Percentiles rank a stretch among this genome's conserved stretches.
phyloP scores from a whole-genome alignment of 2,888 invertebrate genomes.

The Thyatira batis region DNA sequence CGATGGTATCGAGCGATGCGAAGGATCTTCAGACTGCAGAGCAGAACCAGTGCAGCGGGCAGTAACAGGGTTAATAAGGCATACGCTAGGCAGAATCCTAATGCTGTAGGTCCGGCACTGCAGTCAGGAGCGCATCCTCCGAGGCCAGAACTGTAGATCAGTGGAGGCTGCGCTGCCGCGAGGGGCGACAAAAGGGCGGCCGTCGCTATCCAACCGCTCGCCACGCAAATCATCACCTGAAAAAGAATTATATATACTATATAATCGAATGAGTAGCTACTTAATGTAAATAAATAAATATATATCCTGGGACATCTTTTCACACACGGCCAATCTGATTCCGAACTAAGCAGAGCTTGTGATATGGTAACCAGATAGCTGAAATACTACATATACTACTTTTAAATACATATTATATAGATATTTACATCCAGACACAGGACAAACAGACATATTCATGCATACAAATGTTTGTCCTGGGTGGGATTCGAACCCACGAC shows the following conservation, averaged over 20 bases:
- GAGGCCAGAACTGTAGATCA: slow-evolving; percentile 69
- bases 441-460: no score
- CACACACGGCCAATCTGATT: no score
- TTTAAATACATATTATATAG: no score
- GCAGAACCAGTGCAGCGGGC: slow-evolving; percentile 86
- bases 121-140: slow-evolving; percentile 87
- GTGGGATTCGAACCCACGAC: no score
- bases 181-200: slow-evolving; percentile 85
- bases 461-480: no score
- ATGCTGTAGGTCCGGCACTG: slow-evolving; percentile 81
- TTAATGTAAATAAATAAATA: no score
- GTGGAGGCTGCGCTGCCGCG: slow-evolving; percentile 80
- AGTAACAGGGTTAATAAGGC: slow-evolving; percentile 85
- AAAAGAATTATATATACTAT: slow-evolving; percentile 17
- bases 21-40: slow-evolving; percentile 87
- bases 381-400: no score
- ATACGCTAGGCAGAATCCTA: slow-evolving; percentile 86
- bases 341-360: no score
- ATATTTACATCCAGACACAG: no score
- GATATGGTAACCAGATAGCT: no score
- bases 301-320: no score
- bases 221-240: slow-evolving; percentile 85
- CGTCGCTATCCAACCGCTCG: slow-evolving; percentile 85
- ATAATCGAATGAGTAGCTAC: no score
- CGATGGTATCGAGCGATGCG: slow-evolving; percentile 88